A percentile compares a stretch with the other conserved stretches of the same genome.
Conservation (phyloP, 2,888 invertebrate genomes). For the Anorthoa munda region DNA sequence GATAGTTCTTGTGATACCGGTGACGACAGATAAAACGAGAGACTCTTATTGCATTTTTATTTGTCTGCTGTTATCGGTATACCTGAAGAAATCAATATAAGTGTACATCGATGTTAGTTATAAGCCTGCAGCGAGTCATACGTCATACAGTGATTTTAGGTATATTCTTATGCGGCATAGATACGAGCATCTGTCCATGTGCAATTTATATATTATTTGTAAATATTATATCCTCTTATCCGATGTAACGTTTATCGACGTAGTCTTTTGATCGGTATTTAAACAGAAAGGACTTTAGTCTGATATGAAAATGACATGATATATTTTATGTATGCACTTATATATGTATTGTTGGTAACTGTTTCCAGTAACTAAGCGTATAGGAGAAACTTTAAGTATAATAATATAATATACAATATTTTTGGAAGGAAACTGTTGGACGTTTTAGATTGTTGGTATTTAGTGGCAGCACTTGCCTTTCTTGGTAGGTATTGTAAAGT, state of each 20-base stretch:
- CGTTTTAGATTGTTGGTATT: slow-evolving; percentile 33
- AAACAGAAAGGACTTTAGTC: slow-evolving; percentile 35
- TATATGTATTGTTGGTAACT: slow-evolving; percentile 17
- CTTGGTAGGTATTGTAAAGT: background rate
- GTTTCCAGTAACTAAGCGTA: background rate
- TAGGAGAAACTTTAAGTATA: slow-evolving; percentile 12
- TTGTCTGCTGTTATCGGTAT: slow-evolving; percentile 24
- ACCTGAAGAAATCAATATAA: slow-evolving; percentile 20
- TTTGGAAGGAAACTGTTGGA: slow-evolving; percentile 44
- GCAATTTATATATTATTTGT: slow-evolving; percentile 15
- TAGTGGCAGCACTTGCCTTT: slow-evolving; percentile 27
- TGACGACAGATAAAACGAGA: background rate
- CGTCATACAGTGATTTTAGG: slow-evolving; percentile 33
- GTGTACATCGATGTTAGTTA: slow-evolving; percentile 46
- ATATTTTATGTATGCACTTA: slow-evolving; percentile 44
- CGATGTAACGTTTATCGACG: slow-evolving; percentile 17
- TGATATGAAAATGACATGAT: slow-evolving; percentile 34
- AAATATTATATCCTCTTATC: slow-evolving; percentile 12
- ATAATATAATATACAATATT: slow-evolving; percentile 33
- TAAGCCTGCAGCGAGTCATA: slow-evolving; percentile 32
- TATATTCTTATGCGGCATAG: slow-evolving; percentile 14
- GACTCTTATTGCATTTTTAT: slow-evolving; percentile 32
- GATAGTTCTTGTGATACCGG: slow-evolving; percentile 19
- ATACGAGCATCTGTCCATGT: slow-evolving; percentile 15
- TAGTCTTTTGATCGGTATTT: slow-evolving; percentile 14